Evolutionary conservation across 2,797 vertebrate species (phyloP), one percentile per base, ranked within the genome.

Genomic region (Enoplosus armatus): DNA sequence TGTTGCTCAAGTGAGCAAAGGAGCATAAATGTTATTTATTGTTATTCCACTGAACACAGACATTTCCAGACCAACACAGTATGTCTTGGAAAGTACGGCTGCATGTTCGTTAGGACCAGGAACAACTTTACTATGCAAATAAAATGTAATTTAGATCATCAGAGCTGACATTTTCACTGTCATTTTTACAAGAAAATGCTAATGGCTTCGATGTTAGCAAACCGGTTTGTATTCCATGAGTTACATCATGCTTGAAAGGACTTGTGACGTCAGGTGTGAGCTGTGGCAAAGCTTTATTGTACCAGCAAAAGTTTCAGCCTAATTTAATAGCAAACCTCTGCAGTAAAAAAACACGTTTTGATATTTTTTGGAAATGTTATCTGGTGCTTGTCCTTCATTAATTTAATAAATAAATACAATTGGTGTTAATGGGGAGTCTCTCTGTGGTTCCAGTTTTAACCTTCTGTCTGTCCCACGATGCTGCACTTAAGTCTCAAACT

Each of bases 221-320:
- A 74, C 71, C 0, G 9, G 45, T 75, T 78, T 75, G 60, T 80
- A 39, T 47, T 56, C 22, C 29, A 33, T 12, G 8, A 45, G 27
- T 67, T 29, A 22, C 27, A 11, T 73, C 33, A 59, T 14, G 14
- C 39, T 27, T n/a, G 8, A 62, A 45, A 58, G 27, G 43, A 39
- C 31, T 45, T 56, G 4, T 59, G 41, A 33, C 43, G 41, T 47
- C 9, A 74, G 60, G 24, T 15, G 9, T 60, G 47, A 72, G 51
- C 4, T 1, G 27, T 20, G 18, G 11, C 37, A 0, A 58, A 37
- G 56, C 18, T 15, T 1, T 8, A 6, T 50, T 61, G 41, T 24
- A 26, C 11, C 9, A 33, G 16, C 12, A 35, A 45, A 62, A 26
- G 26, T 18, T 68, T n/a, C 24, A 39, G 9, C 27, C 8, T 9